Base-by-base conservation (phyloP, 2,888 invertebrate genomes). In the Keiferia lycopersicella region DNA sequence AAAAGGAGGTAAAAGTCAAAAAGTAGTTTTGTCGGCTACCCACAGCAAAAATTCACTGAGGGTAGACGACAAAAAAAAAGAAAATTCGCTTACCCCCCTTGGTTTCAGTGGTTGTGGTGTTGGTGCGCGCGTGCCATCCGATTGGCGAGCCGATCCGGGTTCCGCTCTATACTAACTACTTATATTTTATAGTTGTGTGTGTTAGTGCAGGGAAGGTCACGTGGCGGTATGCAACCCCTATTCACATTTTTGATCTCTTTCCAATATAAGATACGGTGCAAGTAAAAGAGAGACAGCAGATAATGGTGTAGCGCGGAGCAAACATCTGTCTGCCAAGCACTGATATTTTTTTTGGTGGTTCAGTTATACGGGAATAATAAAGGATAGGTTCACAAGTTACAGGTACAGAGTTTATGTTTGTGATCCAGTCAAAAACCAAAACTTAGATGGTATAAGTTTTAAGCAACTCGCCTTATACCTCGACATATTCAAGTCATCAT, bases 271-370 rank as follows among this genome's bases (percentile, higher is more conserved):
- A 65, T 64, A 22, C 16, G 2, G 38, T 26, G 53, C 18, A 60
- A 51, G 76, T 78, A 77, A 78, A 63, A 66, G 69, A 76, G 58
- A 41, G 12, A 53, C 10, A 12, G 53, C 65, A 70, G 81, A 83
- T 81, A 82, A 82, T 11, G 80, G 81, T 72, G 26, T 7, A 73
- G 65, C 77, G 81, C 83, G 83, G 78, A 83, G 81, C 78, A 84
- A 91, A 89, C 91, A 91, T 89, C 91, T 91, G 91, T 89, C 91
- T 91, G 91, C 91, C 86, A 69, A 34, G 79, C 76, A 79, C 77
- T 78, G 77, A 83, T 86, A 83, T 84, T 85, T 89, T 87, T 87
- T 87, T 87, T 84, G 76, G 80, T 80, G 75, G 80, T 82, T 81
- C 82, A 78, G 72, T 11, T 26, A 14, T 12, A 26, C 12, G 53